These are phyloP conservation scores for Heteractis magnifica DNA, from an alignment of 92 coral and sea anemone species.

Conservation along the genomic window DNA sequence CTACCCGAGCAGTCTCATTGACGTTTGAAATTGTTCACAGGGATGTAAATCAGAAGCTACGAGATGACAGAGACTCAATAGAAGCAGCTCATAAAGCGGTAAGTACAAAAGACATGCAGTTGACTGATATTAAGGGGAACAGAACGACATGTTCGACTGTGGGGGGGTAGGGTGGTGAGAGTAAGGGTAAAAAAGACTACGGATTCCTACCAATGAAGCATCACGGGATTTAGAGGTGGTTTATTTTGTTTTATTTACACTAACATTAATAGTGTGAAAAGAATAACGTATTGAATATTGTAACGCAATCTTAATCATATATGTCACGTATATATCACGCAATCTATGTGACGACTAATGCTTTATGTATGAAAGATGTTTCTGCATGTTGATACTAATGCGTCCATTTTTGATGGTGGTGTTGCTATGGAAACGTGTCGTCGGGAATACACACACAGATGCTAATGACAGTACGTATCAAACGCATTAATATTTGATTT, in stretches of 20 bases:
- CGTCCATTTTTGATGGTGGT: constrained; percentile 39
- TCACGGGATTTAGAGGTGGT: background rate
- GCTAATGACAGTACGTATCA: constrained; percentile 92
- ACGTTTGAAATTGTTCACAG: background rate
- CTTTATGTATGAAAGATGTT: constrained; percentile 7
- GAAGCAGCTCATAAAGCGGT: constrained; percentile 99
- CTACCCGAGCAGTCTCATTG: background rate
- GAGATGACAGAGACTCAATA: constrained; percentile 95
- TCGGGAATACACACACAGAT: constrained; percentile 68
- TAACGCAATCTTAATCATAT: constrained; percentile 18
- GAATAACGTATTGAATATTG: background rate
- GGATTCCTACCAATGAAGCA: background rate
- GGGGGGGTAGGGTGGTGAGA: background rate
- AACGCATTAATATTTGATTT: background rate
- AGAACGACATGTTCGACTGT: background rate
- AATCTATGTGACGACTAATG: constrained; percentile 22
- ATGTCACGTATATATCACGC: constrained; percentile 24
- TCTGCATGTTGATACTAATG: constrained; percentile 34
- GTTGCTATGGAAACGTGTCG: constrained; percentile 57
- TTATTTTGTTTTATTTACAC: background rate
- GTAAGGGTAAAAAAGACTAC: no score
- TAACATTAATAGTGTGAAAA: background rate
- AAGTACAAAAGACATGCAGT: constrained; percentile 17
- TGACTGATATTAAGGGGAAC: background rate
- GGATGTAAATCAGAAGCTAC: constrained; percentile 80